Conservation (phyloP, 2,888 invertebrate genomes). For the Agriopis aurantiaria region DNA sequence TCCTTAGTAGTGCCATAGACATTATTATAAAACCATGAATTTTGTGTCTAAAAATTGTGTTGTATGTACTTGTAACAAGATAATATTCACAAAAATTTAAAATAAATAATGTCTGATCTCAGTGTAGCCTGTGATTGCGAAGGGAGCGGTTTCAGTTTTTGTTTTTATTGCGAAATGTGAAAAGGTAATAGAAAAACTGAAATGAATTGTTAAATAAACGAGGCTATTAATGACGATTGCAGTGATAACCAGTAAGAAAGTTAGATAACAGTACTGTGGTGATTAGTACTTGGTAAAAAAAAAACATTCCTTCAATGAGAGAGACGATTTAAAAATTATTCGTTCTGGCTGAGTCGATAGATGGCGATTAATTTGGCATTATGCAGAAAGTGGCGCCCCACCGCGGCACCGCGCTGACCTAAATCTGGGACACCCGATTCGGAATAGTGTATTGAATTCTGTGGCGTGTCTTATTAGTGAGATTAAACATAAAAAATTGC, state of each 20-base stretch:
- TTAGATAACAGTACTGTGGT: background rate
- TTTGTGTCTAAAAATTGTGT: background rate
- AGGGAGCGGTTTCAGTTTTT: too few species aligned
- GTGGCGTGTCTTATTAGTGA: too few species aligned
- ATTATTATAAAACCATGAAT: background rate
- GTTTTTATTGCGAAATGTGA: slow-evolving; percentile 31
- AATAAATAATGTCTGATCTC: slow-evolving; percentile 59
- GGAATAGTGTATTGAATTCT: too few species aligned
- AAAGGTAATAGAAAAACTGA: background rate
- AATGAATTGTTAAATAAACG: slow-evolving; percentile 2
- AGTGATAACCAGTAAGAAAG: background rate
- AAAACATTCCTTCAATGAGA: too few species aligned
- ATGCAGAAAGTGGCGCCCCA: too few species aligned
- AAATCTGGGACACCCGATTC: too few species aligned
- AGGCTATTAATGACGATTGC: slow-evolving; percentile 9
- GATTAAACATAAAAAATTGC: too few species aligned
- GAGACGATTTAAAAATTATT: too few species aligned
- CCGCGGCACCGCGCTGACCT: too few species aligned
- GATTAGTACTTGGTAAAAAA: too few species aligned
- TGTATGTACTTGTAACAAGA: background rate
- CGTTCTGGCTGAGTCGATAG: too few species aligned
- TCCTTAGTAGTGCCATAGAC: slow-evolving; percentile 30
- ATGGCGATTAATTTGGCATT: too few species aligned
- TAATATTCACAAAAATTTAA: slow-evolving; percentile 54
- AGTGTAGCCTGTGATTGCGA: slow-evolving; percentile 69